These are phyloP conservation scores for Petrocephalus zakoni DNA, from an alignment of 2,113 vertebrate species.

Conservation along the genomic window DNA sequence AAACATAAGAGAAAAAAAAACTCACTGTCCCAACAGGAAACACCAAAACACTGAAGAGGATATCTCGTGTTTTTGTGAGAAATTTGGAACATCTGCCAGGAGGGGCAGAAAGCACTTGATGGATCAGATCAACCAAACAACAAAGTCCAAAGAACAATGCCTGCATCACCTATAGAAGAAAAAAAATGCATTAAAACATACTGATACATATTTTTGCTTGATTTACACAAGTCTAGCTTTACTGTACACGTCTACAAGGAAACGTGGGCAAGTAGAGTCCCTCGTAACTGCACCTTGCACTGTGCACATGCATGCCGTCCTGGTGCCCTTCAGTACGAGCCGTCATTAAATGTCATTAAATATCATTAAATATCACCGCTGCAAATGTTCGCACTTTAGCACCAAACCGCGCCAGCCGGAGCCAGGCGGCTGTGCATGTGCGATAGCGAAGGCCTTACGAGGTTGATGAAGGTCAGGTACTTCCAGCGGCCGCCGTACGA, in stretches of 20 bases:
- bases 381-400: not conserved
- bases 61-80: conserved; percentile 29
- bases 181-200: no score
- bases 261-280: not conserved
- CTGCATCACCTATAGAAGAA: conserved; percentile 36
- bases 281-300: not conserved
- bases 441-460: conserved; percentile 42
- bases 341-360: no score
- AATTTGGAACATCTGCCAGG: not conserved
- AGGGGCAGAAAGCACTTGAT: conserved; percentile 25
- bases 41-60: conserved; percentile 27
- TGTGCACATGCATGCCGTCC: not conserved
- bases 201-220: no score
- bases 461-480: conserved; percentile 59
- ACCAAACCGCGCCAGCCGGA: no score
- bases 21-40: conserved; percentile 46
- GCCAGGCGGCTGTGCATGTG: no score
- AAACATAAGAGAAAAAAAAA: not conserved
- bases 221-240: no score
- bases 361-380: not conserved
- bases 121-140: conserved; percentile 26
- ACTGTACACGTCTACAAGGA: no score
- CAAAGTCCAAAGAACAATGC: conserved; percentile 39
- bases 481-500: conserved; percentile 58
- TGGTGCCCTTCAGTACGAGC: not conserved